Base-by-base conservation (phyloP, 1,140 invertebrate species). In the Lordiphosa mommai region DNA sequence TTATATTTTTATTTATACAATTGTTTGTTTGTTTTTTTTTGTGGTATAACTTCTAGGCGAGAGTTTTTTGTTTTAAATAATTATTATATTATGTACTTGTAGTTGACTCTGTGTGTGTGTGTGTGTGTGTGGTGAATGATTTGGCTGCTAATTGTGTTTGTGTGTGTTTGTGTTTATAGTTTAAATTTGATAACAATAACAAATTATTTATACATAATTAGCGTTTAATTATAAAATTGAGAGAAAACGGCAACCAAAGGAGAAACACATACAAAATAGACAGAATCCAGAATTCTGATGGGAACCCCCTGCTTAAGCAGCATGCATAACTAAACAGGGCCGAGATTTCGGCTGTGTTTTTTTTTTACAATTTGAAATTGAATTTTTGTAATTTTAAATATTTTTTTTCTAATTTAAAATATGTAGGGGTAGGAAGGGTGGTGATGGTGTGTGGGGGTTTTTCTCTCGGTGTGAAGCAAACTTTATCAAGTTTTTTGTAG, bases 111-210 rank as follows among this genome's bases (percentile, higher is more conserved):
- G 51, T 64, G 46, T 58, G 16, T 57, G 51, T 55, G 44, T 46
- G 37, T 38, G 43, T 32, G 17, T 32, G 17, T 46, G 34, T 48
- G 52, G 37, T 57, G 52, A 58, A 66, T 63, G 67, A 80, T 79
- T 79, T 79, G 74, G 74, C 74, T 61, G 63, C 34, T 48, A 57
- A 27, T 73, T 82, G 60, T 56, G 61, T 23, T 12, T 50, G 50
- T 57, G 51, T 60, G 43, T 68, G 38, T 69, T 43, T 71, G 50
- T 65, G 55, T 77, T 63, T 69, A 50, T 56, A 80, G 46, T 55
- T 74, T 71, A 63, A 47, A 82, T 67, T 70, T 70, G 51, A 80
- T 80, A 80, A 80, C 76, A 80, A 80, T 80, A 80, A 80, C 76
- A 80, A 80, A 80, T 80, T 67, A 82, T 82, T 55, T 44, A 61